A percentile compares a stretch with the other conserved stretches of the same genome.
These are phyloP conservation scores for Urocitellus parryii DNA, from an alignment of 2,113 vertebrate genomes.

Conservation along the genomic window DNA sequence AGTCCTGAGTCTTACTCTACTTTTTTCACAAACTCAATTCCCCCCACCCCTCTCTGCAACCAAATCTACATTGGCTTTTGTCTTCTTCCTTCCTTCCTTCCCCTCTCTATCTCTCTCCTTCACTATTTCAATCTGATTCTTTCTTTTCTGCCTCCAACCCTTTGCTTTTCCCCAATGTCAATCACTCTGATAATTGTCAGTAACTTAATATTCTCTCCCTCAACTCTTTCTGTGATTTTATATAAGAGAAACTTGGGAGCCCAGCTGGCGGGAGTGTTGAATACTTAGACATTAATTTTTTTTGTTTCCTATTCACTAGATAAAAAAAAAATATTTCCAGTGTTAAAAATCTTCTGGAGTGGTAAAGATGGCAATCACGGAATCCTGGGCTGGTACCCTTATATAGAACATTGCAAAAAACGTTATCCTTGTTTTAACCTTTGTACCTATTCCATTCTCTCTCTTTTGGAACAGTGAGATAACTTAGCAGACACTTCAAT, in stretches of 20 bases:
- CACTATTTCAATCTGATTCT: neutral
- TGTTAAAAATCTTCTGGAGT: neutral
- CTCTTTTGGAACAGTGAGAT: neutral
- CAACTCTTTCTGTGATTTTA: constrained; percentile 11
- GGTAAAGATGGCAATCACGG: constrained; percentile 13
- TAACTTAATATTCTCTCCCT: constrained; percentile 22
- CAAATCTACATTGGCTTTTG: neutral
- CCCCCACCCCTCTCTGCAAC: neutral
- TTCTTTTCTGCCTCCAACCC: neutral
- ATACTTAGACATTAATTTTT: neutral
- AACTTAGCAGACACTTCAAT: constrained; percentile 10
- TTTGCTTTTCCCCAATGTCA: neutral
- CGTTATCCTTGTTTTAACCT: neutral
- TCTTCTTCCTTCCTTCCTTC: neutral
- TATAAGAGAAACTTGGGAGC: neutral
- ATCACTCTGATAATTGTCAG: neutral
- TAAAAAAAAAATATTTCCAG: neutral
- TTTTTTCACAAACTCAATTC: neutral
- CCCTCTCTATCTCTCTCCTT: fast-evolving
- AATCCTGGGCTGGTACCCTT: neutral
- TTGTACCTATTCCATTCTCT: neutral
- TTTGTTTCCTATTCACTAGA: constrained; percentile 43
- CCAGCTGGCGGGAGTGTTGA: neutral
- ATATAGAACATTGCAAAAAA: neutral
- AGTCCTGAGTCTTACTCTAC: neutral